phyloP scores from a whole-genome alignment of 2,113 vertebrate species.

The Cololabis saira region DNA sequence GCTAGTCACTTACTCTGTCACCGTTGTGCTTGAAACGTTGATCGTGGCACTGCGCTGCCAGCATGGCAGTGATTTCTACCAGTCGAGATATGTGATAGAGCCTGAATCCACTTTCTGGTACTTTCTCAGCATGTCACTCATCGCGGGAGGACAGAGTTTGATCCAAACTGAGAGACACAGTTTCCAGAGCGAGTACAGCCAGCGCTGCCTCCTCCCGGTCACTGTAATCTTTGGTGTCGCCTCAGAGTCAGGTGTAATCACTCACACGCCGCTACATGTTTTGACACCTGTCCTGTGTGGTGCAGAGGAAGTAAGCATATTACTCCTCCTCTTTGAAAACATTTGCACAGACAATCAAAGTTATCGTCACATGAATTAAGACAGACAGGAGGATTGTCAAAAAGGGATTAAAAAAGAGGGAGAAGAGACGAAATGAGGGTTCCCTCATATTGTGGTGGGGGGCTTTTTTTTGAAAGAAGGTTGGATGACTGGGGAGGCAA shows the following conservation, averaged over 20 bases:
- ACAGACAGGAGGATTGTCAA: constrained; percentile 80
- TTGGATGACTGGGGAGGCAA: constrained; percentile 65
- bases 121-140: constrained; percentile 75
- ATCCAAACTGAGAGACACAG: constrained; percentile 68
- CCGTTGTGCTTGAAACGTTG: constrained; percentile 6
- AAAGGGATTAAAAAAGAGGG: constrained; percentile 71
- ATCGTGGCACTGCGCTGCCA: constrained; percentile 27
- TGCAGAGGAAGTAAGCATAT: constrained; percentile 69
- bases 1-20: constrained; percentile 15
- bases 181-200: constrained; percentile 64
- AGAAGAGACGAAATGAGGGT: constrained; percentile 61
- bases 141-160: constrained; percentile 59
- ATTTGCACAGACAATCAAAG: constrained; percentile 68
- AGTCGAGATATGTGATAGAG: constrained; percentile 63
- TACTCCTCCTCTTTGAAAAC: constrained; percentile 58
- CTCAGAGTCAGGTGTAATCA: constrained; percentile 72
- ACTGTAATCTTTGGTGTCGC: constrained; percentile 70
- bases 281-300: constrained; percentile 75
- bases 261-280: constrained; percentile 70
- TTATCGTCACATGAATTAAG: constrained; percentile 73
- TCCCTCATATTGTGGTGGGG: constrained; percentile 70
- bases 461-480: constrained; percentile 60
- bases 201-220: constrained; percentile 65
- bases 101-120: constrained; percentile 69
- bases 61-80: constrained; percentile 53